Base-by-base conservation (phyloP, 64 coral and sea anemone species). In the Astreopora myriophthalma region DNA sequence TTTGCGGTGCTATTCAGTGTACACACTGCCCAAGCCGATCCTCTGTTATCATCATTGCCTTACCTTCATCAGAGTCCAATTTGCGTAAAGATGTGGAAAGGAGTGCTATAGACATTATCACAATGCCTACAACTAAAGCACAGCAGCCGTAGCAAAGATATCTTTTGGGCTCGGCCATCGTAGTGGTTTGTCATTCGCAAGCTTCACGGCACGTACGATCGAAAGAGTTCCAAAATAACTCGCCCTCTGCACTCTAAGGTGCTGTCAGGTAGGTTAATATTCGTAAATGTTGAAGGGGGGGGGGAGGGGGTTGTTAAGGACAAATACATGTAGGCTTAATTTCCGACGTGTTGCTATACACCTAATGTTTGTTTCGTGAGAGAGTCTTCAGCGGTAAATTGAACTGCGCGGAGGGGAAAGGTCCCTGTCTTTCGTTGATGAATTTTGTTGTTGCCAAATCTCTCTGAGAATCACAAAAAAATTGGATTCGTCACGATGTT, bases 21-120 rank as follows among this genome's bases (percentile, higher is more conserved):
- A n/a, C n/a, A n/a, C n/a, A n/a, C n/a, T n/a, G 40, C 40, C 10
- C 10, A 46, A 46, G 40, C 40, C n/a, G n/a, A n/a, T n/a, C n/a
- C n/a, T n/a, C n/a, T n/a, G 32, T 24, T 6, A 19, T 17, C 36
- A 78, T 51, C 27, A 3, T 39, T 48, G 2, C 48, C 91, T 55
- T 70, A 93, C 91, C 80, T 93, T 93, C 91, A 71, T 94, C 92
- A 6, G 92, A 89, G 12, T 80, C 92, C 38, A 94, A 66, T 44
- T 71, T 88, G 19, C 80, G 83, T 13, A 94, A 68, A 31, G 92
- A 94, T 32, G 85, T 88, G 1, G 92, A 85, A 20, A 94, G 83
- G 1, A 94, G 86, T 10, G 71, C 75, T 58, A 94, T 89, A n/a
- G 35, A 66, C 52, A 94, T 73, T 16, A 75, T 73, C 1, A 94